Base-by-base conservation (phyloP, 2,888 invertebrate genomes). In the Dorcus hopei region DNA sequence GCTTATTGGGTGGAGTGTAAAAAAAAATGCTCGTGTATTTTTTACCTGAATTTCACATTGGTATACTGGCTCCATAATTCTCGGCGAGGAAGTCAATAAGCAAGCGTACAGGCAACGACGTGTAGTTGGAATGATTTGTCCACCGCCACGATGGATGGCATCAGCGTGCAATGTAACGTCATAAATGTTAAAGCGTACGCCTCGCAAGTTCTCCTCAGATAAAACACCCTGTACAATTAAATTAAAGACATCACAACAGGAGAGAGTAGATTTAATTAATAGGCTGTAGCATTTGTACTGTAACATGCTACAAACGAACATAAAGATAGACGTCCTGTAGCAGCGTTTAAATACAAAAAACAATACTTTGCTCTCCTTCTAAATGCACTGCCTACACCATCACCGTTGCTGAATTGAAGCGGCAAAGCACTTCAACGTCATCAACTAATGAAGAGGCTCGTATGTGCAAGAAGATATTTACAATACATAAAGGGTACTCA, bases 121-220 rank as follows among this genome's bases (percentile, higher is more conserved):
- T 66, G 99, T 95, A 47, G 98, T 98, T 75, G 97, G 97, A 85
- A 98, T 98, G 86, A 98, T 98, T 83, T 99, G 98, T 76, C 98
- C 98, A 84, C 98, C 99, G 80, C 99, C 99, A 84, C 99, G 92
- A 87, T 99, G 99, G 83, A 99, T 99, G 74, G 99, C 98, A 81
- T 99, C 99, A 79, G 99, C 95, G 81, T 99, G 99, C 65, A 99
- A 86, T 55, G 99, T 99, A 57, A 99, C 99, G 80, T 99, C 99
- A 79, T 95, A 93, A 80, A 99, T 96, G 85, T 99, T 96, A 85
- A 98, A 99, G 61, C 95, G 87, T 7, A 93, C 89, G 71, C 87
- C 87, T 66, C 99, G 87, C 87, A 98, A 85, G 80, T 99, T 97
- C 83, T 99, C 99, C 81, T 99, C 99, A 68, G 96, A 95, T 75